Evolutionary conservation across 2,888 invertebrate species (phyloP), one percentile per base, ranked within the genome.

Genomic region (Calephelis perditalis): DNA sequence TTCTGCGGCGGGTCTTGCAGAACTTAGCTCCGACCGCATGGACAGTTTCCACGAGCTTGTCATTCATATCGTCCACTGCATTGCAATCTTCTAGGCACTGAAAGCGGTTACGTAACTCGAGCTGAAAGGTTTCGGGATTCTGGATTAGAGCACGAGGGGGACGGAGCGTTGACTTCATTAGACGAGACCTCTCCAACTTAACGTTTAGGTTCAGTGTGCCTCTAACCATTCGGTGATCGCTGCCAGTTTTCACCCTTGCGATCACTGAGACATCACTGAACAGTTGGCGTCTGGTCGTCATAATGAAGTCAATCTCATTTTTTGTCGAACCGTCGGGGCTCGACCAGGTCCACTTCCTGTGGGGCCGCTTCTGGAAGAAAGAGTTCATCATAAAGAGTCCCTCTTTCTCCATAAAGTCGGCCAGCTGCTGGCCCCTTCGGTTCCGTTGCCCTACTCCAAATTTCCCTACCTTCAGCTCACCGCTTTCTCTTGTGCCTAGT

Each of bases 261-360:
- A 61, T 61, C 63, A 58, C 58, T 40, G 60, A 61, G 59, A 59
- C 59, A 59, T 61, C 56, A 56, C 57, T 60, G 26, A 57, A 59
- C 44, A 55, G 49, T 9, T n/a, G 59, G 37, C 44, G 11, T 15
- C 26, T 59, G 10, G 49, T 11, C 10, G 56, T n/a, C 58, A 58
- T 15, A 15, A 56, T 62, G 62, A 58, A 62, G 58, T 46, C 56
- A 8, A 58, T 62, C 52, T 61, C 40, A 37, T 40, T 54, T 37
- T 7, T 7, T 7, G 37, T 37, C 5, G 37, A 37, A 37, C 54
- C 59, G 12, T 62, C 54, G 10, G 57, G 63, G 43, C 49, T 61
- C 7, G 55, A n/a, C 57, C 56, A 63, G 56, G 59, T 62, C 60
- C 49, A 62, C 44, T 62, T 65, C n/a, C 60, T 36, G 1, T 60